A percentile compares a stretch with the other conserved stretches of the same genome.
Conservation (phyloP, 2,888 invertebrate species). For the Penaeus monodon region DNA sequence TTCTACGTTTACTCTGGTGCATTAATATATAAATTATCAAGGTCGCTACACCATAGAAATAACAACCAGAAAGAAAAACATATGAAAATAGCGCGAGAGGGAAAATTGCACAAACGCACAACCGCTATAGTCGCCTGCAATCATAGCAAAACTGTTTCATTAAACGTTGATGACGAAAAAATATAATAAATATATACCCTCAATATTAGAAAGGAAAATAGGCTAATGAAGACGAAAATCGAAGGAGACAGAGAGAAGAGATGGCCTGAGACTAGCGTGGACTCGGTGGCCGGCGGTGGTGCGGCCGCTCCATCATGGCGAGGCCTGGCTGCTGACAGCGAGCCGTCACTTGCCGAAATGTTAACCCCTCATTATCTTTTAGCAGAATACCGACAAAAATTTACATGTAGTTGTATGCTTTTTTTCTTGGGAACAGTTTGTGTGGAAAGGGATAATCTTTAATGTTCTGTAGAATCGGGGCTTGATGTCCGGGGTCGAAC, state of each 20-base stretch:
- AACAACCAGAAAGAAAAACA: no score
- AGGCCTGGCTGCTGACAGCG: conserved; percentile 14
- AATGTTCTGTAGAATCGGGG: no score
- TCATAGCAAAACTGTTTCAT: no score
- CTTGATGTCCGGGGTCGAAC: no score
- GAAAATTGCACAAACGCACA: no score
- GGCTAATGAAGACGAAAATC: neutral
- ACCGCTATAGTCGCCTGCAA: no score
- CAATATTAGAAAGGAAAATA: neutral
- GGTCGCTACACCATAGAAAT: no score
- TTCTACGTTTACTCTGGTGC: no score
- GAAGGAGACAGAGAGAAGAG: neutral
- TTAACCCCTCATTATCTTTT: conserved; percentile 28
- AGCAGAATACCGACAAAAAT: conserved; percentile 20
- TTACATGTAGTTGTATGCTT: neutral
- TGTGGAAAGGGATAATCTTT: no score
- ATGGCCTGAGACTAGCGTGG: neutral
- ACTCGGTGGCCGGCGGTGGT: neutral
- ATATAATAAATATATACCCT: neutral
- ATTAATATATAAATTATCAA: no score
- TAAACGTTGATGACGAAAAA: neutral
- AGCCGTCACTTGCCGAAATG: conserved; percentile 12
- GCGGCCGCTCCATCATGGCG: conserved; percentile 20
- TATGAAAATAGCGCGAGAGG: no score
- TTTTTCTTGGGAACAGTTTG: no score